Evolutionary conservation across 2,113 vertebrate genomes (phyloP), one percentile per base, ranked within the genome.

Genomic region (Vulpes ferrilata): DNA sequence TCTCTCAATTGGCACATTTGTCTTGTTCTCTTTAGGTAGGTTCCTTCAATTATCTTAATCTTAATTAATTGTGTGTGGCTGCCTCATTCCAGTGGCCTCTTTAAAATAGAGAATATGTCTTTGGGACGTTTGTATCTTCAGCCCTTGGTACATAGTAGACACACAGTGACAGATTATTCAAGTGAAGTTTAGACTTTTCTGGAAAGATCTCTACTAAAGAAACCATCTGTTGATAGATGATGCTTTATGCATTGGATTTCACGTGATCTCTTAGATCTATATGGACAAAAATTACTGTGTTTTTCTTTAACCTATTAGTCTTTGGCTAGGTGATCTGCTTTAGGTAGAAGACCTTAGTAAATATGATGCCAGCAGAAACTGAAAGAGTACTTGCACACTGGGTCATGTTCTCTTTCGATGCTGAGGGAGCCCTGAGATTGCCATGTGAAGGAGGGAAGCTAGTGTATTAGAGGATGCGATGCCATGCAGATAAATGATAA

Each of bases 1-100:
- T 79, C 23, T 91, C 79, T 74, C n/a, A 86, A n/a, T 78, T 91
- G 43, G 38, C 16, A 60, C 23, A n/a, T 85, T 57, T 73, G 17
- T 96, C 53, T 92, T 84, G 87, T 88, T 82, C 89, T 53, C 74
- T 90, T 87, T 67, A 88, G 76, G 51, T 27, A 78, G 20, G 9
- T 93, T 87, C 43, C n/a, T 95, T 92, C 32, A 76, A 62, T 92
- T 76, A 81, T 64, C 69, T 94, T 95, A 82, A 95, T 81, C 65
- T 67, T 27, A 65, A 55, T 76, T 85, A 80, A 43, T 91, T 71
- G 25, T 20, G 15, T 59, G 35, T 85, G 73, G 55, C 65, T 93
- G 35, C 35, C 64, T 94, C 27, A 91, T 16, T 7, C 59, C 27
- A 30, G 6, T 16, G 78, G 23, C 64, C 71, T 95, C 19, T 25